These are phyloP conservation scores for Hypomesus transpacificus DNA, from an alignment of 2,113 vertebrate genomes.

Conservation along the genomic window DNA sequence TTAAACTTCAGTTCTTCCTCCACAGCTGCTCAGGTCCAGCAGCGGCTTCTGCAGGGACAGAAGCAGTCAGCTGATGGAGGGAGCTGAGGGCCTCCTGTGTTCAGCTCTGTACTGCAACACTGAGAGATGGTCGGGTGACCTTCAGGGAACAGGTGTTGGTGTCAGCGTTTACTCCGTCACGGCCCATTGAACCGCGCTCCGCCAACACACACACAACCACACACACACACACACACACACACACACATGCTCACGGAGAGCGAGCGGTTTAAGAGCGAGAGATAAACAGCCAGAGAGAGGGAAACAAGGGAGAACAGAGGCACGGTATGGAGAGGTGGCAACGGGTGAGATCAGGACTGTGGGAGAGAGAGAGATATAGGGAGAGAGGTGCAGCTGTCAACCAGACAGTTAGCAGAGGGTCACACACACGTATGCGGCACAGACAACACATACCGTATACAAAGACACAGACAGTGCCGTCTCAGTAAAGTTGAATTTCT, in stretches of 20 bases:
- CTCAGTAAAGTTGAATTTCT: neutral
- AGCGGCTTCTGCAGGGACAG: neutral
- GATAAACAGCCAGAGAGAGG: neutral
- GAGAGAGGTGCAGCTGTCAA: constrained; percentile 3
- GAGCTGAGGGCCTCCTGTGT: no score
- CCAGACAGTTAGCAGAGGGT: neutral
- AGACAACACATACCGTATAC: neutral
- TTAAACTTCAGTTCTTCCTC: no score
- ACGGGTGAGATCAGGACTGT: neutral
- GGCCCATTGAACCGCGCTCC: constrained; percentile 53
- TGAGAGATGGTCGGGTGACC: constrained; percentile 50
- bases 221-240: no score
- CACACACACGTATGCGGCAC: neutral
- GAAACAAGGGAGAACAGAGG: neutral
- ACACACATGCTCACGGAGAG: no score
- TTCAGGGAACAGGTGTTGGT: constrained; percentile 64
- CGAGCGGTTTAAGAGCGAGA: no score
- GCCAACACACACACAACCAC: constrained; percentile 38
- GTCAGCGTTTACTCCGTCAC: constrained; percentile 60
- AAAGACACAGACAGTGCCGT: neutral
- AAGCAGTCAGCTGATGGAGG: no score
- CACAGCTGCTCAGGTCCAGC: no score
- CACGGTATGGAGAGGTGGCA: neutral
- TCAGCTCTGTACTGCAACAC: neutral
- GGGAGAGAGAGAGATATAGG: neutral